phyloP scores from a whole-genome alignment of 2,113 vertebrate species.

The Microcebus griseorufus region DNA sequence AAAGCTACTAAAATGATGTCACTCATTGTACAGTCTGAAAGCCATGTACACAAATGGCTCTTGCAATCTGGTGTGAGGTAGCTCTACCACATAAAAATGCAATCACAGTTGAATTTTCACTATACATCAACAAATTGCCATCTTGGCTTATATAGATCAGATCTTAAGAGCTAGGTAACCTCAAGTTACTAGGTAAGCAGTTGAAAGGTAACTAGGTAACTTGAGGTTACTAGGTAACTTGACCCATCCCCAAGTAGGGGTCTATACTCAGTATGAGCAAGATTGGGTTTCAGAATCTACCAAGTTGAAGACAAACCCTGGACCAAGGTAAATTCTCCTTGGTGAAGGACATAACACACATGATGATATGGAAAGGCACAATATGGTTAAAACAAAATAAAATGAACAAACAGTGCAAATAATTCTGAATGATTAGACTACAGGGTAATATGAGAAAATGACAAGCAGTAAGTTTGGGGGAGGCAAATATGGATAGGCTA shows the following conservation, averaged over 20 bases:
- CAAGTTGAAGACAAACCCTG: background rate
- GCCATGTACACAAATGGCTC: background rate
- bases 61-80: background rate
- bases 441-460: background rate
- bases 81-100: background rate
- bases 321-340: background rate
- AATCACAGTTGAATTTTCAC: background rate
- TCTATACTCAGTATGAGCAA: background rate
- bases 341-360: background rate
- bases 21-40: background rate
- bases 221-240: no score
- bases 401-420: background rate
- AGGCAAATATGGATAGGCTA: background rate
- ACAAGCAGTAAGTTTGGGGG: background rate
- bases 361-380: background rate
- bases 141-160: background rate
- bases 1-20: background rate
- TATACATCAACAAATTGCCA: constrained; percentile 16
- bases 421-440: constrained; percentile 13
- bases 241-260: background rate
- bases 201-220: no score
- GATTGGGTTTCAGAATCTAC: background rate
- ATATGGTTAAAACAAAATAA: background rate
- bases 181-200: background rate
- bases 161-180: constrained; percentile 30